Conservation (phyloP, 2,888 invertebrate species). For the Tridacna crocea region DNA sequence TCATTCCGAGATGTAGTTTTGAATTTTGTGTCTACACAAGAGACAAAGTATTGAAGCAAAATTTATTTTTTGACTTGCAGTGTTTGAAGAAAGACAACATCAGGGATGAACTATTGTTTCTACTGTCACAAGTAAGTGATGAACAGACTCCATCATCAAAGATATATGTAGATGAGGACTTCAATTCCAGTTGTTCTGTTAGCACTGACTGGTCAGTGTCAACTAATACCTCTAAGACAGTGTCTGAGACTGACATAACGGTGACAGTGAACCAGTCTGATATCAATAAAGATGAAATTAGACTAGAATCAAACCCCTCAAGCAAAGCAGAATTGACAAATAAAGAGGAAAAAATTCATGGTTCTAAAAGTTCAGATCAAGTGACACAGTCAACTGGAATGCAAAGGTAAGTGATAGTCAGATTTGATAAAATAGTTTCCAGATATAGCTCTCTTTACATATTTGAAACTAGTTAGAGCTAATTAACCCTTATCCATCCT, state of each 20-base stretch:
- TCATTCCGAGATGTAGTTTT: too few species aligned
- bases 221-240: neutral
- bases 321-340: neutral
- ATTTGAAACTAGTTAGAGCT: too few species aligned
- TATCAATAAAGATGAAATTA: neutral
- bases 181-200: constrained; percentile 16
- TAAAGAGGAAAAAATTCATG: neutral
- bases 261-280: neutral
- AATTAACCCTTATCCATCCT: too few species aligned
- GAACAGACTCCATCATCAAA: neutral
- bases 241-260: neutral
- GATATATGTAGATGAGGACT: constrained; percentile 15
- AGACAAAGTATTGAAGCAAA: too few species aligned
- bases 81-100: constrained; percentile 62
- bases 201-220: constrained; percentile 15
- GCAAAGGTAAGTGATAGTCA: neutral
- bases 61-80: constrained; percentile 44
- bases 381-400: neutral
- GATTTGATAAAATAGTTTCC: too few species aligned
- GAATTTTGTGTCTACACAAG: too few species aligned
- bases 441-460: too few species aligned
- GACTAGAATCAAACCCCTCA: too few species aligned
- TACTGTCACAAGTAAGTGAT: constrained; percentile 9
- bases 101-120: constrained; percentile 51
- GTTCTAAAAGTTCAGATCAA: neutral